Evolutionary conservation across 2,888 invertebrate genomes (phyloP).

Genomic region (Acleris emargana): DNA sequence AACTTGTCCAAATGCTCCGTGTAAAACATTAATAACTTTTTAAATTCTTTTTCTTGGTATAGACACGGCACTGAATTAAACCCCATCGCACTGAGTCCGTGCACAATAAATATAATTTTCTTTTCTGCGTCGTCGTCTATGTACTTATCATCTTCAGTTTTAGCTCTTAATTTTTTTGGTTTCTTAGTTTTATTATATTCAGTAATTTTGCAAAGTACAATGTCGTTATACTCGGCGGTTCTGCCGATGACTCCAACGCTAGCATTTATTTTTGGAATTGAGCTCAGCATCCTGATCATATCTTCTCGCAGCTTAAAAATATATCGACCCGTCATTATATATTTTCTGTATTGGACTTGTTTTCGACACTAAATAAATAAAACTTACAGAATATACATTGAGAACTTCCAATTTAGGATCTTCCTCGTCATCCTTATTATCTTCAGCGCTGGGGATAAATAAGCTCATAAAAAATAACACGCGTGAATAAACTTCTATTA

Average conservation of each 20-base stretch:
- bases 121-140: slow-evolving; percentile 59
- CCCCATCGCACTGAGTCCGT: slow-evolving; percentile 64
- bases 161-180: neutral
- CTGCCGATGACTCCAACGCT: slow-evolving; percentile 55
- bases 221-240: slow-evolving; percentile 65
- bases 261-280: slow-evolving; percentile 51
- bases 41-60: slow-evolving; percentile 37
- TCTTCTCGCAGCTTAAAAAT: slow-evolving; percentile 51
- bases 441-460: no score
- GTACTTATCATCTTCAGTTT: slow-evolving; percentile 53
- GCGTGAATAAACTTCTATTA: no score
- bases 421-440: no score
- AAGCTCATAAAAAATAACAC: no score
- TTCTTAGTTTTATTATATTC: slow-evolving; percentile 30
- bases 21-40: slow-evolving; percentile 56
- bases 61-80: slow-evolving; percentile 46
- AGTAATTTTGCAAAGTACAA: slow-evolving; percentile 58
- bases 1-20: slow-evolving; percentile 63
- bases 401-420: neutral
- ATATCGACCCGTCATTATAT: neutral
- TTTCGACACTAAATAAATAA: neutral
- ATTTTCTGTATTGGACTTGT: no score
- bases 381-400: slow-evolving; percentile 6
- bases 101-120: slow-evolving; percentile 71
- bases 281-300: slow-evolving; percentile 43